A percentile compares a stretch with the other conserved stretches of the same genome.
phyloP scores from a whole-genome alignment of 1,140 invertebrate genomes.

The Drosophila bocqueti region DNA sequence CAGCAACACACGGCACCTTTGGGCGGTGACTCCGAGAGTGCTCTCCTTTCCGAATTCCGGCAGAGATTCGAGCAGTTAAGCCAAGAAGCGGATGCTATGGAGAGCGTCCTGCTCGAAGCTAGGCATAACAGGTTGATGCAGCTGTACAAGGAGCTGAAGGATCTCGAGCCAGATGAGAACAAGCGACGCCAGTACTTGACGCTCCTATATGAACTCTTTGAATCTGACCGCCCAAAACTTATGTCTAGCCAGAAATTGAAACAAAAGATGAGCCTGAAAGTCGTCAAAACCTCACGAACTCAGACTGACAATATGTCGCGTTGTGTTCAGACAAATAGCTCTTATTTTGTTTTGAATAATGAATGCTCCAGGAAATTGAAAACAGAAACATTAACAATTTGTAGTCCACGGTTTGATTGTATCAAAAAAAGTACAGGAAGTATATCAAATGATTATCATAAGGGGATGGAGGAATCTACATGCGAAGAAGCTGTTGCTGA shows the following conservation, averaged over 20 bases:
- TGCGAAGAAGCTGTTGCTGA: background rate
- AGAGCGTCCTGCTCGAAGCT: background rate
- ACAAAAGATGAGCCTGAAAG: background rate
- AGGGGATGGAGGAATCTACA: no score
- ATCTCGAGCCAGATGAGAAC: conserved; percentile 3
- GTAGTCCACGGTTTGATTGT: background rate
- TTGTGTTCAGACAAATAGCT: background rate
- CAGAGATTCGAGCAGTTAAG: conserved; percentile 5
- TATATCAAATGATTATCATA: background rate
- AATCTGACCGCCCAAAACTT: background rate
- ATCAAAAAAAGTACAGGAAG: background rate
- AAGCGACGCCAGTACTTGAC: conserved; percentile 4
- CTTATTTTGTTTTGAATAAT: background rate
- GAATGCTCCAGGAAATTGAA: background rate
- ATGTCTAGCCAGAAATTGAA: background rate
- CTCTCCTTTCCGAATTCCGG: conserved; percentile 20
- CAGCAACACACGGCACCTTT: background rate
- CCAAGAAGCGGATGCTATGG: background rate
- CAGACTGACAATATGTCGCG: background rate
- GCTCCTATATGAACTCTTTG: conserved; percentile 36
- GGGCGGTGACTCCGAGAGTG: background rate
- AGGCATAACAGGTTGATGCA: conserved; percentile 31
- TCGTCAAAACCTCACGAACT: background rate
- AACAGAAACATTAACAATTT: no score
- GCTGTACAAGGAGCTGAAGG: conserved; percentile 31